Evolutionary conservation across 2,888 invertebrate species (phyloP), one percentile per base, ranked within the genome.

Genomic region (Tipula helvola): DNA sequence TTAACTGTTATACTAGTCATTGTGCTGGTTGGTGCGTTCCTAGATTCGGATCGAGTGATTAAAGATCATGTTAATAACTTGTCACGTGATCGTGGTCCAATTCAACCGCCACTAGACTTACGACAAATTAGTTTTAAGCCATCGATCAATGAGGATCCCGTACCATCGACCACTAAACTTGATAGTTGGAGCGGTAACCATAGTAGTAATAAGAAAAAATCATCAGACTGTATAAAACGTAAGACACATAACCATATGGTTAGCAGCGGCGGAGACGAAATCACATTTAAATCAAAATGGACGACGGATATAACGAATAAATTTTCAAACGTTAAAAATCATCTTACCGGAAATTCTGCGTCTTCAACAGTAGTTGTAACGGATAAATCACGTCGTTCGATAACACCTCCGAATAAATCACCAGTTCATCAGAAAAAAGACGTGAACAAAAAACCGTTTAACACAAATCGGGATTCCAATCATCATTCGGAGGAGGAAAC

Each of bases 31-130:
- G 94, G 95, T 47, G 94, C 95, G 0, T 93, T 95, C 88, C 92
- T 96, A 83, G 96, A 97, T 89, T 94, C 95, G 0, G 95, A 95
- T 89, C 93, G 95, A 85, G 94, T 96, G 86, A 91, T 95, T 87
- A 93, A 93, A 47, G 93, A 90, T 16, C 91, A 92, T 87, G 88
- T 89, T 1, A 89, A 89, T 3, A 89, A 90, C 85, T 92, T 93
- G 88, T 92, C 93, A 0, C 92, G 93, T 47, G 93, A 93, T 85
- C 92, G 91, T 87, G 92, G 93, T 12, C 92, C 93, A 0, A 90
- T 93, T 2, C 93, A 94, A 89, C 93, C 94, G n/a, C 93, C 94
- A 1, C 91, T 94, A 87, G 94, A 95, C 90, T 92, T 95, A 87
- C 92, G 94, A 86, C 93, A 90, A 88, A 90, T 91, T 85, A 90